Conservation (phyloP, 2,113 vertebrate genomes). For the Festucalex cinctus region DNA sequence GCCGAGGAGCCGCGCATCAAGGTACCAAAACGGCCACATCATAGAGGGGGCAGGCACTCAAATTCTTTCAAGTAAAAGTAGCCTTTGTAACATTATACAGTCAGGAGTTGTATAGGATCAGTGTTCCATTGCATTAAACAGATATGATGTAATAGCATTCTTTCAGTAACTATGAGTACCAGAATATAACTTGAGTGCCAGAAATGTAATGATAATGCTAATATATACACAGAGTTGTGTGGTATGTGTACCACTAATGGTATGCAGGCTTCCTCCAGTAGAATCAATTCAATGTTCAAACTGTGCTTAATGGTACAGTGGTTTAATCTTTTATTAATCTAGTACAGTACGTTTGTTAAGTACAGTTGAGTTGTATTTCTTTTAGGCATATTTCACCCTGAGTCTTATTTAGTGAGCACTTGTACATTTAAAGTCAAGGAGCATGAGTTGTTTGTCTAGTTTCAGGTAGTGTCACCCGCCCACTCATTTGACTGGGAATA, state of each 20-base stretch:
- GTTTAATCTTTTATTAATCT: no score
- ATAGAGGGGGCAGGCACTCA: not conserved
- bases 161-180: no score
- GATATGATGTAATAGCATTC: no score
- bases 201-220: no score
- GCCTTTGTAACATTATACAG: not conserved
- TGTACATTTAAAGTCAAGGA: not conserved
- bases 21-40: not conserved
- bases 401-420: not conserved
- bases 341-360: no score
- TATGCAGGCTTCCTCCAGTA: no score
- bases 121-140: no score
- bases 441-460: slow-evolving; percentile 14
- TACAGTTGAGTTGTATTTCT: not conserved
- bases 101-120: not conserved
- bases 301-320: no score
- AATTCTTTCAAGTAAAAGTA: slow-evolving; percentile 2
- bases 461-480: slow-evolving; percentile 8
- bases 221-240: no score
- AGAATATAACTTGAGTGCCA: no score
- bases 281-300: no score
- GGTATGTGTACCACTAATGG: no score
- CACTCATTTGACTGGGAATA: slow-evolving; percentile 38
- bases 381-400: not conserved
- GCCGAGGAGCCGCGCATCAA: slow-evolving; percentile 28